Evolutionary conservation across 1,140 invertebrate genomes (phyloP), one percentile per base, ranked within the genome.

Genomic region (Ectropis grisescens): DNA sequence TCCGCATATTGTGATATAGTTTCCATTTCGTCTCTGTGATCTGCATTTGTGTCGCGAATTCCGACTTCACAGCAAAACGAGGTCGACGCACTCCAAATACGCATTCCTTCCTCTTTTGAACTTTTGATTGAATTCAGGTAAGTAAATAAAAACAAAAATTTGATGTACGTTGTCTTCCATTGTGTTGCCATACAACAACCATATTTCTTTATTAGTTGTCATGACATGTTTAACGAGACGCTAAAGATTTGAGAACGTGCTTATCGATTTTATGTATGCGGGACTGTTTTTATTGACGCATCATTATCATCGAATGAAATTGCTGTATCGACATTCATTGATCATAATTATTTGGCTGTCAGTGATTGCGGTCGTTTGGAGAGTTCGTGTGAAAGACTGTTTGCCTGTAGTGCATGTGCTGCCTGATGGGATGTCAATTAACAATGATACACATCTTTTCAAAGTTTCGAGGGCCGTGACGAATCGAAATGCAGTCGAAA

Each of bases 341-440:
- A 42, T 45, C 35, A 47, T 46, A 31, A 55, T 47, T 49, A 42
- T 51, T 52, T 53, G 41, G 42, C 38, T 59, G 55, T 69, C 55
- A 42, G 43, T 59, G 43, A 51, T 54, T 39, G 48, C 37, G 45
- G 45, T 34, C 41, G 37, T 36, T n/a, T n/a, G n/a, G n/a, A n/a
- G n/a, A n/a, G n/a, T n/a, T n/a, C n/a, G n/a, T n/a, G n/a, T n/a
- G n/a, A n/a, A n/a, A n/a, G n/a, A n/a, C n/a, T n/a, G n/a, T n/a
- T n/a, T n/a, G n/a, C n/a, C n/a, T n/a, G n/a, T n/a, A n/a, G n/a
- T n/a, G n/a, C n/a, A n/a, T n/a, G n/a, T n/a, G n/a, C n/a, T n/a
- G n/a, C n/a, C n/a, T n/a, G n/a, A n/a, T n/a, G 53, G 39, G 43
- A 49, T 42, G 45, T 62, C 59, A 62, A 67, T 72, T 69, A 69